Conservation (phyloP, 2,113 vertebrate genomes). For the Gavia stellata region DNA sequence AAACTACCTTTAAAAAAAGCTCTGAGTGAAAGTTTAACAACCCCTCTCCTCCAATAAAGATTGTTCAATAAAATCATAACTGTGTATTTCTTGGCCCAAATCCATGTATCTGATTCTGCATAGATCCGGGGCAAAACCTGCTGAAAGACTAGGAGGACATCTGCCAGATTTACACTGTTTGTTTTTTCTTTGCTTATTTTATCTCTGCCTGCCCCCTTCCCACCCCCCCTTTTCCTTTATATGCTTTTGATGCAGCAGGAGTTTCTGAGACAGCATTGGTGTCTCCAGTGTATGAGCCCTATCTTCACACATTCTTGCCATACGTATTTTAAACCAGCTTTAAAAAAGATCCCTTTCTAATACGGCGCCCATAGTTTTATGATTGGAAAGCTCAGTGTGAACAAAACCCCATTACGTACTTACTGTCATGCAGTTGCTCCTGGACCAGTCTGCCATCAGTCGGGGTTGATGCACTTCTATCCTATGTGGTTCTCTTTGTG, state of each 20-base stretch:
- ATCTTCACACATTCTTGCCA: neutral
- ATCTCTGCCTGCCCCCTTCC: neutral
- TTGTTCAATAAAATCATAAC: conserved; percentile 9
- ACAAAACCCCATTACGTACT: neutral
- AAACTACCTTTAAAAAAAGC: neutral
- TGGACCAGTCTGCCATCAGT: fast-evolving
- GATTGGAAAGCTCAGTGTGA: neutral
- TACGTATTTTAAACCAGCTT: neutral
- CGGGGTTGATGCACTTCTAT: neutral
- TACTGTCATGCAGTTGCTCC: neutral
- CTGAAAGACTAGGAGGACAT: neutral
- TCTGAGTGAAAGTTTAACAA: neutral
- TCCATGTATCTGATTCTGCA: neutral
- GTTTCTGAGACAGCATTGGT: neutral
- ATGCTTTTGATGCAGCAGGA: neutral
- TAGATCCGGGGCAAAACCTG: neutral
- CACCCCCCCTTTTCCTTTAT: neutral
- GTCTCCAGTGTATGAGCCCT: neutral
- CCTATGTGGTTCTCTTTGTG: neutral
- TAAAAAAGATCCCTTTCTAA: neutral
- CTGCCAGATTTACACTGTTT: neutral
- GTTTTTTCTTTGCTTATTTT: neutral
- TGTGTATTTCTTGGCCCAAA: neutral
- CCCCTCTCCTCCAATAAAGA: neutral
- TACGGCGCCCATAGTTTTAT: neutral